These are phyloP conservation scores for Limnephilus rhombicus DNA, from an alignment of 2,888 invertebrate genomes.

Conservation along the genomic window DNA sequence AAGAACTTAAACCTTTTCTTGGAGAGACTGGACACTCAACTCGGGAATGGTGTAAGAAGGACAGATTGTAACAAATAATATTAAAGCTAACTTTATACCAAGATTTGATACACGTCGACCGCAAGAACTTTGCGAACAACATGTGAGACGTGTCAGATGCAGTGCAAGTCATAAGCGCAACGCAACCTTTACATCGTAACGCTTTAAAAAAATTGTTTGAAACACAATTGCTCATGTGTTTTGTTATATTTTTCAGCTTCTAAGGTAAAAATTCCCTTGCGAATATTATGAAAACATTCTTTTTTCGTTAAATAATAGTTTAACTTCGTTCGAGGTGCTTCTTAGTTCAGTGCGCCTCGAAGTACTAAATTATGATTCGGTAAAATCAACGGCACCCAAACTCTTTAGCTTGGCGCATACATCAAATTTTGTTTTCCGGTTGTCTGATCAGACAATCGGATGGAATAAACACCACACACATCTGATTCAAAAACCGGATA, in stretches of 20 bases:
- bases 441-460: too few relatives aligned
- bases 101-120: neutral
- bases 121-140: neutral
- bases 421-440: too few relatives aligned
- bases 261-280: neutral
- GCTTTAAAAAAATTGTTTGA: neutral
- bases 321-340: neutral
- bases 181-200: neutral
- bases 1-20: constrained; percentile 6
- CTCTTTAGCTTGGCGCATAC: too few relatives aligned
- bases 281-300: neutral
- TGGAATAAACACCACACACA: too few relatives aligned
- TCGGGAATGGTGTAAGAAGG: neutral
- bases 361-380: too few relatives aligned
- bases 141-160: neutral
- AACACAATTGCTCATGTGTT: neutral
- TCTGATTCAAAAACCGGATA: too few relatives aligned
- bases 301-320: neutral
- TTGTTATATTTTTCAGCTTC: neutral
- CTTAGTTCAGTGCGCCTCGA: neutral
- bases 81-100: neutral
- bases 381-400: too few relatives aligned
- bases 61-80: neutral
- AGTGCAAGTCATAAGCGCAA: neutral
- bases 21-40: neutral